phyloP scores from a whole-genome alignment of 2,888 invertebrate species.

The Gerris lacustris region DNA sequence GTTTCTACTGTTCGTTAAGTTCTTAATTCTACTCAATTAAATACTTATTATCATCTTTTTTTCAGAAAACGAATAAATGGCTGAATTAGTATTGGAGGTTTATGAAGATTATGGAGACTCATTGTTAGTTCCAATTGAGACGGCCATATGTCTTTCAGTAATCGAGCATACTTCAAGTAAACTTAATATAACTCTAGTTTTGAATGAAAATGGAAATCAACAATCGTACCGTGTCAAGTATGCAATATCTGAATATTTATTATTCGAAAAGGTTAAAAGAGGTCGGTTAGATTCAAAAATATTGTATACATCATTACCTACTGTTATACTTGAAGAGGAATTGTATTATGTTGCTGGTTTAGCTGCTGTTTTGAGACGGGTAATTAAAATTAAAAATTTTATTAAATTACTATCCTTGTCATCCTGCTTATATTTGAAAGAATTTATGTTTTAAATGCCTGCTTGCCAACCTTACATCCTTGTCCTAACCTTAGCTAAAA shows the following conservation, averaged over 20 bases:
- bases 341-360: constrained; percentile 59
- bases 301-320: constrained; percentile 44
- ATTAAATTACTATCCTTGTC: no score
- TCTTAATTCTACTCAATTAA: no score
- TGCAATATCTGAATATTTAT: neutral
- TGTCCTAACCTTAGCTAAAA: no score
- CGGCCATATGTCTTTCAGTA: constrained; percentile 44
- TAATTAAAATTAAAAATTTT: constrained; percentile 33
- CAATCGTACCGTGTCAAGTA: neutral
- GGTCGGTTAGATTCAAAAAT: neutral
- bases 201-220: constrained; percentile 17
- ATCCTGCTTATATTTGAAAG: no score
- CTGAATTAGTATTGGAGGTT: no score
- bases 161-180: neutral
- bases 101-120: no score
- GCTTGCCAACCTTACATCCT: no score
- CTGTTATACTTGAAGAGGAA: constrained; percentile 42
- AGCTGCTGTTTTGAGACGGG: constrained; percentile 56
- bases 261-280: neutral
- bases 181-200: constrained; percentile 21
- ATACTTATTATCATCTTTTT: no score
- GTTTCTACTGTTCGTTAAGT: no score
- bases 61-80: no score
- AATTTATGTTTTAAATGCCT: no score
- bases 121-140: constrained; percentile 45